Percentiles rank a stretch among this genome's conserved stretches.
Conservation (phyloP, 1,140 invertebrate species). For the Trachymyrmex cornetzi region DNA sequence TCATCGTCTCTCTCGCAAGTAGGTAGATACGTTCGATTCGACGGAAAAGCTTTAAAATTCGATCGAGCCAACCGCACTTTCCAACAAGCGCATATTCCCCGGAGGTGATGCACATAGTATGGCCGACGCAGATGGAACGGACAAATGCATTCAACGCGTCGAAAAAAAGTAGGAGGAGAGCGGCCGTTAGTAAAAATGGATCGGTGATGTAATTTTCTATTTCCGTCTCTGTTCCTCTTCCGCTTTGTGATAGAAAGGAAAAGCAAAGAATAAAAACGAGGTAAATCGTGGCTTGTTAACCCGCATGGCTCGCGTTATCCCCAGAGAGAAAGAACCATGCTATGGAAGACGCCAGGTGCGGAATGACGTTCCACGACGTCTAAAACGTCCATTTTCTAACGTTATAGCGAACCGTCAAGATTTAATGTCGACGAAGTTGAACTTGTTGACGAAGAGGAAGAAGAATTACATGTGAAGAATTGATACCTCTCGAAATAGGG, state of each 20-base stretch:
- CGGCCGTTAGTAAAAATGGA: constrained; percentile 20
- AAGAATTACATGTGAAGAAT: not conserved
- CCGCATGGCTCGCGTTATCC: not conserved
- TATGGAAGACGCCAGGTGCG: not conserved
- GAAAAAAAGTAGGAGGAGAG: constrained; percentile 7
- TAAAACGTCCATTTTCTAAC: not conserved
- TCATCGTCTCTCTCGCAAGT: constrained; percentile 32
- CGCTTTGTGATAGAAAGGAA: not conserved
- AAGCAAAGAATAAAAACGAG: constrained; percentile 9
- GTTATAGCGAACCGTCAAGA: not conserved
- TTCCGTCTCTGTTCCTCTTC: constrained; percentile 3
- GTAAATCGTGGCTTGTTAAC: constrained; percentile 35
- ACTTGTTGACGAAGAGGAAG: not conserved
- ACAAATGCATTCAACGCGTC: constrained; percentile 12
- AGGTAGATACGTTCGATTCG: not conserved
- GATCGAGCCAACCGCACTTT: constrained; percentile 57
- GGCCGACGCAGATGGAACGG: not conserved
- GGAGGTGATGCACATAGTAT: not conserved
- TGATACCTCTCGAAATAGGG: not conserved
- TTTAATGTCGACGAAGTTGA: not conserved
- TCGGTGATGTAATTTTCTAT: constrained; percentile 29
- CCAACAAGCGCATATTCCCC: constrained; percentile 20
- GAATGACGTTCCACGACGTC: not conserved
- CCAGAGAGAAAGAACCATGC: not conserved
- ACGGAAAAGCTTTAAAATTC: constrained; percentile 57